Evolutionary conservation across 2,888 invertebrate genomes (phyloP), one percentile per base, ranked within the genome.

Genomic region (Rutpela maculata): DNA sequence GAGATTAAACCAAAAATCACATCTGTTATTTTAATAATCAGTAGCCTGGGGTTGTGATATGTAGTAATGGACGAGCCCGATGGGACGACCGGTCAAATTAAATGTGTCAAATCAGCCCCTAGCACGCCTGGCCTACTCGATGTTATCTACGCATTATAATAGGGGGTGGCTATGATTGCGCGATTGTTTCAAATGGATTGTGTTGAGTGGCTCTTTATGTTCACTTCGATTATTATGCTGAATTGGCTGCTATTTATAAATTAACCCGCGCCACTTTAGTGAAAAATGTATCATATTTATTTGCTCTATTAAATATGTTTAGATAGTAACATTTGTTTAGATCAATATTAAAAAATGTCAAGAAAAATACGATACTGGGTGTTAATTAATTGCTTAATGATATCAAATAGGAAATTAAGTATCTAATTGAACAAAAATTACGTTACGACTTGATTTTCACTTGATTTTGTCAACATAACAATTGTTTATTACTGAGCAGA

Each of bases 111-210:
- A 87, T 86, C 85, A 83, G 79, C 84, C 85, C 86, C 86, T 81
- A 80, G 82, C 83, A 85, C 83, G 84, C 83, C 83, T 84, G 82
- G 84, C 84, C 86, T 83, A 85, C 83, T 84, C 84, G 86, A 87
- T 87, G 83, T 84, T 87, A 87, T 88, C 87, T 85, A 82, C 78
- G 79, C 81, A 82, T 82, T 84, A 84, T 86, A 85, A 84, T 83
- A 83, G 83, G 86, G 87, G 88, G 84, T 85, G 86, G 84, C 83
- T 86, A 86, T 87, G 88, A 88, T 87, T 87, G 86, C 84, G 83
- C 88, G 85, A 87, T 88, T 88, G 88, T 88, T 88, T 88, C 86
- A 84, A 86, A 86, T 86, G 84, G 85, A 85, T 85, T 84, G 85
- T 83, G 84, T 84, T 84, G 84, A 86, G 85, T 85, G 85, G 84